A percentile compares a stretch with the other conserved stretches of the same genome.
These are phyloP conservation scores for Vipera latastei DNA, from an alignment of 2,797 vertebrate genomes.

Conservation along the genomic window DNA sequence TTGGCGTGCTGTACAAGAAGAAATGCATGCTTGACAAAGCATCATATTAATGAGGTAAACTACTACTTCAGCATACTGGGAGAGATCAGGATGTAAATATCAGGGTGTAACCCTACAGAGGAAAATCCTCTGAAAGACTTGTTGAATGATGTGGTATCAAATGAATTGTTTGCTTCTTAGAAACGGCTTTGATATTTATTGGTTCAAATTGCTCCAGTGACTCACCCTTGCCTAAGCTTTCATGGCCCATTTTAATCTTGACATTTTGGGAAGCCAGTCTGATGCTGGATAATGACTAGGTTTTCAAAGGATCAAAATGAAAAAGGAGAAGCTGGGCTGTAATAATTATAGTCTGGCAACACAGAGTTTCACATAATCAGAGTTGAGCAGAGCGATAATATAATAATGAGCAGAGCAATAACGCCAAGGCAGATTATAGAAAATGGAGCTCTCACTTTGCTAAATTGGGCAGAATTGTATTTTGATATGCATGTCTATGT, in stretches of 20 bases:
- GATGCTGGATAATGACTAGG: slow-evolving; percentile 68
- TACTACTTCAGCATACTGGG: slow-evolving; percentile 45
- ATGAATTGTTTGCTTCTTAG: slow-evolving; percentile 76
- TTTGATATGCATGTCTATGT: slow-evolving; percentile 7
- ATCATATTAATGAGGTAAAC: slow-evolving; percentile 55
- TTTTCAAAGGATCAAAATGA: slow-evolving; percentile 73
- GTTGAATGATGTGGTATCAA: slow-evolving; percentile 78
- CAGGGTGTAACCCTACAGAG: slow-evolving; percentile 67
- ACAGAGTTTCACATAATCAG: slow-evolving; percentile 62
- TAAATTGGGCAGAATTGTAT: slow-evolving; percentile 27
- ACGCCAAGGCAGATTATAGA: slow-evolving; percentile 52
- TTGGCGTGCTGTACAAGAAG: slow-evolving; percentile 46
- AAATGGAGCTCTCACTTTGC: slow-evolving; percentile 45
- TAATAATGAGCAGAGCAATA: slow-evolving; percentile 43
- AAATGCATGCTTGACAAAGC: slow-evolving; percentile 56
- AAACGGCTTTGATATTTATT: slow-evolving; percentile 78
- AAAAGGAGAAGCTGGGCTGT: slow-evolving; percentile 59
- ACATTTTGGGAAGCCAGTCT: slow-evolving; percentile 70
- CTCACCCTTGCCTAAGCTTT: slow-evolving; percentile 73
- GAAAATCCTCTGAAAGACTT: slow-evolving; percentile 70
- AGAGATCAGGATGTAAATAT: slow-evolving; percentile 63
- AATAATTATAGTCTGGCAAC: slow-evolving; percentile 65
- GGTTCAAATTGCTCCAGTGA: slow-evolving; percentile 78
- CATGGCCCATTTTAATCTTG: slow-evolving; percentile 71
- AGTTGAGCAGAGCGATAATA: slow-evolving; percentile 63